Conservation (phyloP, 1,140 invertebrate genomes). For the Drosophila suzukii region DNA sequence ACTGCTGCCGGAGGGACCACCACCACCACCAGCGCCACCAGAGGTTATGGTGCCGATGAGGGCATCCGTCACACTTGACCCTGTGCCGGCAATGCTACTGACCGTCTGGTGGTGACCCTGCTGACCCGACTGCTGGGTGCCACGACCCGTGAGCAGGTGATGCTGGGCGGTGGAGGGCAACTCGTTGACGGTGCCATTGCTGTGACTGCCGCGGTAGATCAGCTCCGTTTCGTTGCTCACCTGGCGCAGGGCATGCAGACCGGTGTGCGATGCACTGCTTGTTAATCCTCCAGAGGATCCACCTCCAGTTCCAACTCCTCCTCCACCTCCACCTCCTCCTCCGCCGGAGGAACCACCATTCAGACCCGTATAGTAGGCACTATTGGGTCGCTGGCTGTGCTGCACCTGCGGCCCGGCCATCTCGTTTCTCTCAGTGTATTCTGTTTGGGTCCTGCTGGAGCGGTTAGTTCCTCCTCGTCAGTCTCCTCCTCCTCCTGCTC, state of each 20-base stretch:
- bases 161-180: slow-evolving; percentile 39
- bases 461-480: not conserved
- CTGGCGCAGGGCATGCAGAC: slow-evolving; percentile 76
- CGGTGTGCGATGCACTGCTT: slow-evolving; percentile 76
- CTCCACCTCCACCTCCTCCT: slow-evolving; percentile 3
- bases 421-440: not conserved
- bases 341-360: slow-evolving; percentile 59
- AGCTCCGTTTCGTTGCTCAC: slow-evolving; percentile 80
- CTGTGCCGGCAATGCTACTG: slow-evolving; percentile 70
- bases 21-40: slow-evolving; percentile 21
- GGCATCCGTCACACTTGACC: slow-evolving; percentile 70
- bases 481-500: not conserved
- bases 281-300: slow-evolving; percentile 41
- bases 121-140: slow-evolving; percentile 12
- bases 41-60: slow-evolving; percentile 73
- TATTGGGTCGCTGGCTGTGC: slow-evolving; percentile 73
- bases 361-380: slow-evolving; percentile 77
- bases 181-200: slow-evolving; percentile 70
- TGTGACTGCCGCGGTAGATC: slow-evolving; percentile 77
- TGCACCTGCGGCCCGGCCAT: slow-evolving; percentile 83
- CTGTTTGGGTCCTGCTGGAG: not conserved
- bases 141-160: slow-evolving; percentile 22
- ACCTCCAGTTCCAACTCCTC: not conserved
- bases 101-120: slow-evolving; percentile 35
- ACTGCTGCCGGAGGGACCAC: slow-evolving; percentile 19